Percentiles rank a stretch among this genome's conserved stretches.
phyloP scores from a whole-genome alignment of 2,797 vertebrate genomes.

The Podargus strigoides region DNA sequence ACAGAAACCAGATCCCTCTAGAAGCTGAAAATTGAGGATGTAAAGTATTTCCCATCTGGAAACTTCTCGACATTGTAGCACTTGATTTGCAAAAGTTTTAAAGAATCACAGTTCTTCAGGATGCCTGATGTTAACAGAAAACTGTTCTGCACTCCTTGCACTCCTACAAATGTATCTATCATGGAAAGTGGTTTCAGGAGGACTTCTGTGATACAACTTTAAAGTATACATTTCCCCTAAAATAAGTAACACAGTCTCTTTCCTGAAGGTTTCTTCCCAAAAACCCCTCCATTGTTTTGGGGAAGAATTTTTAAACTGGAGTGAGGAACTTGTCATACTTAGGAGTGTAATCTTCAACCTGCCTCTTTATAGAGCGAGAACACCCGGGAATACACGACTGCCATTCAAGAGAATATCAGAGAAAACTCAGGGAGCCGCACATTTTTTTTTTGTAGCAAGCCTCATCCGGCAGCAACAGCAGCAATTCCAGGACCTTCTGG shows the following conservation, averaged over 20 bases:
- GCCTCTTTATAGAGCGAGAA: not conserved
- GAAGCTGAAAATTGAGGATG: not conserved
- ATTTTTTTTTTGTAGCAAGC: not conserved
- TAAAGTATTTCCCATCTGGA: not conserved
- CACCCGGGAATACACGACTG: not conserved
- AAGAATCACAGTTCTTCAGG: not conserved
- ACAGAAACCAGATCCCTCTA: not conserved
- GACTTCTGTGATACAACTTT: not conserved
- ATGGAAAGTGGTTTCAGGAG: not conserved
- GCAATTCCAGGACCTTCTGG: constrained; percentile 50
- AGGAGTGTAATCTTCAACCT: not conserved
- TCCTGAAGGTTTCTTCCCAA: not conserved
- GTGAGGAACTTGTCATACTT: not conserved
- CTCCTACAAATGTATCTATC: not conserved
- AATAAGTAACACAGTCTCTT: not conserved
- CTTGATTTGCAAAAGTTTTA: not conserved
- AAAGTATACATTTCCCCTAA: not conserved
- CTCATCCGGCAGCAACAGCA: constrained; percentile 11
- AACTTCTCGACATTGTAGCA: not conserved
- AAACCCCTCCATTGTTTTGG: not conserved
- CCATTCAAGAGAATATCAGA: not conserved
- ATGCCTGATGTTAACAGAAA: not conserved
- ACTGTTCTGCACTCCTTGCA: not conserved
- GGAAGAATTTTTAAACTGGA: not conserved
- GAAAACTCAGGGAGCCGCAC: not conserved